Evolutionary conservation across 2,888 invertebrate species (phyloP).

Genomic region (Germaria angustata): DNA sequence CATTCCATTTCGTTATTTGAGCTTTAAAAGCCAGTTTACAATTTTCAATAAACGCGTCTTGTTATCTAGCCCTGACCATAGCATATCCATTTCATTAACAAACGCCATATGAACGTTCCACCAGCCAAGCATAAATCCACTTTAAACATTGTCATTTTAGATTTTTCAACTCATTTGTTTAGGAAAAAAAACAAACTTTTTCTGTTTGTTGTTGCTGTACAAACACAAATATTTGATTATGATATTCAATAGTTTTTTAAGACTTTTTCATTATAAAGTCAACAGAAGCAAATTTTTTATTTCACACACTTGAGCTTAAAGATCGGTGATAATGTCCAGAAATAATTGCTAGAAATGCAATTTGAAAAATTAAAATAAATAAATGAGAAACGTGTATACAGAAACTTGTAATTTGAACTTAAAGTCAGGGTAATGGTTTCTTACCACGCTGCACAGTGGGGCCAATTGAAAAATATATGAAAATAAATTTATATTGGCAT

Average conservation of each 20-base stretch:
- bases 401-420: conserved; percentile 52
- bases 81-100: conserved; percentile 64
- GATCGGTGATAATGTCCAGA: conserved; percentile 49
- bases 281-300: conserved; percentile 54
- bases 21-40: neutral
- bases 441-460: neutral
- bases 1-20: neutral
- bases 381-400: neutral
- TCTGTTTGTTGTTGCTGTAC: neutral
- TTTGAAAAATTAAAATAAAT: neutral
- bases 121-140: conserved; percentile 14
- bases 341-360: conserved; percentile 35
- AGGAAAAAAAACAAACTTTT: neutral
- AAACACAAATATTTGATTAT: conserved; percentile 54
- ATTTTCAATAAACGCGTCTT: conserved; percentile 14
- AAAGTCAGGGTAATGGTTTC: conserved; percentile 41
- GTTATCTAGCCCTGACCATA: conserved; percentile 62
- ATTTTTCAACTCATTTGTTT: conserved; percentile 38
- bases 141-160: conserved; percentile 48
- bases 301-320: conserved; percentile 42
- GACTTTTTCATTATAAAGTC: neutral
- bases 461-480: too few relatives aligned
- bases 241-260: conserved; percentile 48
- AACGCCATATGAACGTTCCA: conserved; percentile 1
- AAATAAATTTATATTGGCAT: neutral